Evolutionary conservation across 2,888 invertebrate genomes (phyloP), one percentile per base, ranked within the genome.

Genomic region (Ophion obscuratus): DNA sequence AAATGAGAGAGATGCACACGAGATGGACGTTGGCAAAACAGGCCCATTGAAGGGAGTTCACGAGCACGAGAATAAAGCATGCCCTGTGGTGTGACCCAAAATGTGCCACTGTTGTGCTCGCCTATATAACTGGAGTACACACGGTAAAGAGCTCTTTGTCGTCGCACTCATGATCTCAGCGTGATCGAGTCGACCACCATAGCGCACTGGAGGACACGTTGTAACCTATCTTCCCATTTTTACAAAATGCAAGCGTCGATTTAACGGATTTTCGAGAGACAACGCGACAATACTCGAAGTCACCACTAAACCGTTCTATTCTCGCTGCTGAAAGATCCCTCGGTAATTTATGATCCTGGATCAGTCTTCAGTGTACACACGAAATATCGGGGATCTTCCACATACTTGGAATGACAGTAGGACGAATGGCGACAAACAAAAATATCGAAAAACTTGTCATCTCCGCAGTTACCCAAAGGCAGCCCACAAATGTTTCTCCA

Each of bases 1-100:
- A 90, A 90, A 90, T 89, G 90, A 91, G 89, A 86, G 89, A 82
- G 73, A 24, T 80, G 24, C 61, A 61, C 85, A 53, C 59, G 61
- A 14, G 78, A 68, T 27, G 80, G 84, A 80, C 84, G 79, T 73
- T 84, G 84, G 73, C 89, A 90, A 90, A 90, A 91, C 88, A 90
- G 85, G 87, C 86, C 88, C 83, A 88, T 88, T 88, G 83, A 86
- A 86, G 85, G 86, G 47, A 79, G 79, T 67, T 71, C 73, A 68
- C 31, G 67, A 66, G 40, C 20, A 47, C 47, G 62, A 78, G 11
- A 47, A 64, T 53, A 40, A 76, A 79, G 71, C 47, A 76, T 66
- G 79, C 80, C 83, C 79, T 70, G 83, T 24, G 85, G 85, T 68
- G 79, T 64, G 64, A 64, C 59, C 57, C 20, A 2, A 10, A 64